Conservation (phyloP, 1,140 invertebrate genomes). For the Ganaspis sp. region DNA sequence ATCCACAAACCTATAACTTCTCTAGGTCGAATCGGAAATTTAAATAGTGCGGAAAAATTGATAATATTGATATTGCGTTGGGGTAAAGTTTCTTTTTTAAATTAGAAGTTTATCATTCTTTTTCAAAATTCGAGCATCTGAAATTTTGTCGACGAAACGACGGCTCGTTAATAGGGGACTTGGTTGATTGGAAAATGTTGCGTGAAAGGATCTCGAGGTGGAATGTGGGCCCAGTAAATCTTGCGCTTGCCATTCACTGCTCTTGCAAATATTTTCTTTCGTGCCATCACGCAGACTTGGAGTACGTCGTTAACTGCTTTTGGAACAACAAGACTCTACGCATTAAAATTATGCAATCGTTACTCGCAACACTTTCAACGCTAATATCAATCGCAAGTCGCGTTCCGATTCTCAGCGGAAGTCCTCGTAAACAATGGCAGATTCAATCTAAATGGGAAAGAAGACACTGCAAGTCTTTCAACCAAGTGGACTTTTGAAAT, state of each 20-base stretch:
- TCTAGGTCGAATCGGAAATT: too few species aligned
- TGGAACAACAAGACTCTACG: not conserved
- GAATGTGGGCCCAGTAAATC: conserved; percentile 1
- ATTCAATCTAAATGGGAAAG: conserved; percentile 61
- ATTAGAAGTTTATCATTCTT: too few species aligned
- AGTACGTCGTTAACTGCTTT: conserved; percentile 17
- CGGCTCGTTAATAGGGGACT: conserved; percentile 9
- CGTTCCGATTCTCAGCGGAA: conserved; percentile 68
- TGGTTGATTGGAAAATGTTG: conserved; percentile 9
- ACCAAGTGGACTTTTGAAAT: not conserved
- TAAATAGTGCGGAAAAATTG: too few species aligned
- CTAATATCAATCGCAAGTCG: conserved; percentile 58
- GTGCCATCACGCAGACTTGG: not conserved
- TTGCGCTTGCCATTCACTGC: not conserved
- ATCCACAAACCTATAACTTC: too few species aligned
- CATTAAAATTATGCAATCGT: conserved; percentile 45
- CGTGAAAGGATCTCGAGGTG: conserved; percentile 4
- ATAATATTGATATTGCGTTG: too few species aligned
- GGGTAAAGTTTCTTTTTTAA: not conserved
- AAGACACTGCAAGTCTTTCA: conserved; percentile 1
- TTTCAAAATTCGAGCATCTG: not conserved
- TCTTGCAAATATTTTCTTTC: conserved; percentile 27
- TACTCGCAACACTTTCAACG: conserved; percentile 46
- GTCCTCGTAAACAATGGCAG: conserved; percentile 60
- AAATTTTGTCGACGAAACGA: conserved; percentile 37